Percentiles rank a stretch among this genome's conserved stretches.
Conservation (phyloP, 2,797 vertebrate genomes). For the Semaprochilodus insignis region DNA sequence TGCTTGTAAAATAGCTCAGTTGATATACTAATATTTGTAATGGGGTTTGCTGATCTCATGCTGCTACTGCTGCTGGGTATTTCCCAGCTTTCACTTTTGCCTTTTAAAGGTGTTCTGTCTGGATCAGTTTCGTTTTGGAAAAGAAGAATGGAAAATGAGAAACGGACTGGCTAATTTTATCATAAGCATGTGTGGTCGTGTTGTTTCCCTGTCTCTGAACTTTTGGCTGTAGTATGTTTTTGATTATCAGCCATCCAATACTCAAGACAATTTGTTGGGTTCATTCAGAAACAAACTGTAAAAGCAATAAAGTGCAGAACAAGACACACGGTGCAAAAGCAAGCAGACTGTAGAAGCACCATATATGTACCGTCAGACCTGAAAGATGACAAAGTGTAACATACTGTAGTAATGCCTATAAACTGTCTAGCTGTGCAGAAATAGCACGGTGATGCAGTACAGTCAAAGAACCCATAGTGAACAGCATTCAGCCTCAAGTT, state of each 20-base stretch:
- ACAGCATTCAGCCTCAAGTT: not conserved
- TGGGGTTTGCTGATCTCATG: not conserved
- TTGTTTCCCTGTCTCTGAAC: not conserved
- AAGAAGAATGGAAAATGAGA: not conserved
- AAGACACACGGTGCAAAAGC: no score
- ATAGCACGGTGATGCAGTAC: no score
- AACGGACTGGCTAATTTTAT: no score
- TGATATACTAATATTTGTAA: not conserved
- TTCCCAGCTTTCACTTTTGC: conserved; percentile 7
- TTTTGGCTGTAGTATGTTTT: not conserved
- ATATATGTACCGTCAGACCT: no score
- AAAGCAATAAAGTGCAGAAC: no score
- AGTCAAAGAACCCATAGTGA: no score
- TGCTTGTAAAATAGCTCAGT: not conserved
- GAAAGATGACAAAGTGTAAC: no score
- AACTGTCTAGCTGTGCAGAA: no score
- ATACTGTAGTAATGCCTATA: no score
- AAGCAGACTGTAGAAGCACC: no score
- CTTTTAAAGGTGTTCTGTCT: not conserved
- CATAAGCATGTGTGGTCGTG: not conserved
- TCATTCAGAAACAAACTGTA: no score
- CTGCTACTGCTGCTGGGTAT: not conserved
- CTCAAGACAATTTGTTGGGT: not conserved
- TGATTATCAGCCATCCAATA: not conserved
- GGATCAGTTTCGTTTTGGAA: conserved; percentile 19